Evolutionary conservation across 1,140 invertebrate genomes (phyloP), one percentile per base, ranked within the genome.

Genomic region (Tetragonula clypearis): DNA sequence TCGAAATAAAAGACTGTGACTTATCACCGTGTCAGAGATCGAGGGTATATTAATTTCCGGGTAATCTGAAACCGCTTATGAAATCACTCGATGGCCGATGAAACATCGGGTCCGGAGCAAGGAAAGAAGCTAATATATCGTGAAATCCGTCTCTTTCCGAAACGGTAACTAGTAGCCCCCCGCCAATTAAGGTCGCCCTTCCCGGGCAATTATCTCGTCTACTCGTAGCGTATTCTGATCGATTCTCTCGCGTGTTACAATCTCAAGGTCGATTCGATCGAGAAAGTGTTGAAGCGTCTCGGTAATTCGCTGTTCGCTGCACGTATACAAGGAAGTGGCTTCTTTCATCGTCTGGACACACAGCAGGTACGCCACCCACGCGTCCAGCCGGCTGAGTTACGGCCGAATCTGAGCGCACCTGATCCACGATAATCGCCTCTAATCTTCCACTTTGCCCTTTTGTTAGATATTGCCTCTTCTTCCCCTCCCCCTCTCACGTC

Each of bases 391-490:
- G 83, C 55, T 94, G 93, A 94, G 90, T 93, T 94, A 94, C 92
- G 92, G 87, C 82, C 92, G 87, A 91, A 91, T 91, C 89, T 90
- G 91, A 87, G 93, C 92, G 92, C 93, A 94, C 92, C 93, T 94
- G 93, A 95, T 94, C 91, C 91, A 90, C 91, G 92, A 94, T 95
- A 95, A 95, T 95, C 92, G 93, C 92, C 93, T 93, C 93, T 95
- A 95, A 95, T 95, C 94, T 94, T 95, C 94, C 94, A 95, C 94
- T 95, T 95, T 95, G 90, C 91, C 87, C 92, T 92, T 93, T 93
- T 93, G 87, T 92, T 92, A 89, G 88, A 88, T 82, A 91, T 93
- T 92, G 87, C 86, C 87, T 89, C 84, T 81, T 85, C 73, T 88
- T 90, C 81, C 58, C 85, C 83, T 68, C 79, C 86, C 74, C 35